Evolutionary conservation across 2,113 vertebrate genomes (phyloP).

Genomic region (Arenaria interpres): DNA sequence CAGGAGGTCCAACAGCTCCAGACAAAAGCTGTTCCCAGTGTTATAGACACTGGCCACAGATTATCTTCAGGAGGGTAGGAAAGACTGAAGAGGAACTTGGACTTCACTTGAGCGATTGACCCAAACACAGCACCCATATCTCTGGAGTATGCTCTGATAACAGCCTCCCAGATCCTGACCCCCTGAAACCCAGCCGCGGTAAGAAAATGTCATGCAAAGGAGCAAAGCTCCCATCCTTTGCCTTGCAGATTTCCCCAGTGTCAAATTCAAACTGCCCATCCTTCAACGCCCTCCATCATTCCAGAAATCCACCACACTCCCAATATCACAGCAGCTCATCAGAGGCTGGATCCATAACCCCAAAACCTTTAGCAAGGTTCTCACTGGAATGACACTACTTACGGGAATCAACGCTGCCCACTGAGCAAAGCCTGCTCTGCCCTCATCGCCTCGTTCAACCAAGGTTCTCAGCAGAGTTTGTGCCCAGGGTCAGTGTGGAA

Average conservation of each 20-base stretch:
- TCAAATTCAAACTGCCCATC: not conserved
- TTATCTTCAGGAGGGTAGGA: not conserved
- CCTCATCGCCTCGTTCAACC: not conserved
- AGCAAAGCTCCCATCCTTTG: not conserved
- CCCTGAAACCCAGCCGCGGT: not conserved
- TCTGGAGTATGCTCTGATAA: not conserved
- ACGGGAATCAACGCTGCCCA: not conserved
- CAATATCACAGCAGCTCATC: not conserved
- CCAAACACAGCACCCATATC: not conserved
- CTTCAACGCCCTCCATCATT: not conserved
- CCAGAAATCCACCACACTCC: not conserved
- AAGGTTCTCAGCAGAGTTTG: not conserved
- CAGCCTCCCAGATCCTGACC: not conserved
- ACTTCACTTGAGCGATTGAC: not conserved
- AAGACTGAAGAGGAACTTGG: not conserved
- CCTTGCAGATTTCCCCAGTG: not conserved
- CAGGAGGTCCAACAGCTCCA: not conserved
- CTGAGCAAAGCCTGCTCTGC: not conserved
- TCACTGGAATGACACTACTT: not conserved
- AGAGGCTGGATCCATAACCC: not conserved
- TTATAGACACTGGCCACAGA: rapidly evolving
- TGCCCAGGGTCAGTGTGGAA: not conserved
- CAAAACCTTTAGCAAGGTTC: not conserved
- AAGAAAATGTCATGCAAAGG: not conserved
- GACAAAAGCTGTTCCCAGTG: not conserved